Percentiles rank a stretch among this genome's conserved stretches.
These are phyloP conservation scores for Congeria kusceri DNA, from an alignment of 2,888 invertebrate species.

Conservation along the genomic window DNA sequence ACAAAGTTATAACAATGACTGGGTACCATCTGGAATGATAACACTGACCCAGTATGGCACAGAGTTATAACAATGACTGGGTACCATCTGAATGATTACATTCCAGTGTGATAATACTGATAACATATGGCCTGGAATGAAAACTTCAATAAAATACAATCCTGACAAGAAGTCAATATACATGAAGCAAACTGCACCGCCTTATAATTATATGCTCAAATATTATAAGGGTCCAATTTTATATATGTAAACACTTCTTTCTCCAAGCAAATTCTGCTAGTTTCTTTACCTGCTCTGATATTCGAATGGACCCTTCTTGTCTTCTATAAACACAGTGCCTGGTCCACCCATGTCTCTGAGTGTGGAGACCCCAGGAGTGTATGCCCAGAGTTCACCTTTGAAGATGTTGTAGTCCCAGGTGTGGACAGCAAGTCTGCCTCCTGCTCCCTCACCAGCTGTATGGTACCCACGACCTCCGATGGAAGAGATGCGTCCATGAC, in stretches of 20 bases:
- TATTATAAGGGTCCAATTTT: no score
- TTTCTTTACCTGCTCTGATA: conserved; percentile 45
- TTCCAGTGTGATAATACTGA: no score
- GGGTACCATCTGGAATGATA: no score
- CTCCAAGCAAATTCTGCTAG: no score
- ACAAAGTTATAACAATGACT: no score
- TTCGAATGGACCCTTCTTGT: conserved; percentile 46
- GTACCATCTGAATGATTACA: no score
- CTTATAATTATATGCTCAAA: no score
- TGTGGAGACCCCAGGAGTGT: conserved; percentile 61
- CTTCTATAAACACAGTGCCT: conserved; percentile 76
- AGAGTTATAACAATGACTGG: no score
- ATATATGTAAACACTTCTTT: no score
- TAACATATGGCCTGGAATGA: no score
- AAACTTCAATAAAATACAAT: not conserved
- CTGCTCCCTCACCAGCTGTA: conserved; percentile 72
- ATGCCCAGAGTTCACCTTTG: conserved; percentile 68
- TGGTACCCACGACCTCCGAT: conserved; percentile 69
- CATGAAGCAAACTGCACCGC: no score
- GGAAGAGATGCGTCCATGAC: conserved; percentile 72
- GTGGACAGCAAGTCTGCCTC: conserved; percentile 74
- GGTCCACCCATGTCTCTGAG: conserved; percentile 73
- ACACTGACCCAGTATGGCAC: no score
- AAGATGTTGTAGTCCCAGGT: conserved; percentile 68
- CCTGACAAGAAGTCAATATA: not conserved